Percentiles rank a stretch among this genome's conserved stretches.
These are phyloP conservation scores for Pipra filicauda DNA, from an alignment of 2,113 vertebrate species.

Conservation along the genomic window DNA sequence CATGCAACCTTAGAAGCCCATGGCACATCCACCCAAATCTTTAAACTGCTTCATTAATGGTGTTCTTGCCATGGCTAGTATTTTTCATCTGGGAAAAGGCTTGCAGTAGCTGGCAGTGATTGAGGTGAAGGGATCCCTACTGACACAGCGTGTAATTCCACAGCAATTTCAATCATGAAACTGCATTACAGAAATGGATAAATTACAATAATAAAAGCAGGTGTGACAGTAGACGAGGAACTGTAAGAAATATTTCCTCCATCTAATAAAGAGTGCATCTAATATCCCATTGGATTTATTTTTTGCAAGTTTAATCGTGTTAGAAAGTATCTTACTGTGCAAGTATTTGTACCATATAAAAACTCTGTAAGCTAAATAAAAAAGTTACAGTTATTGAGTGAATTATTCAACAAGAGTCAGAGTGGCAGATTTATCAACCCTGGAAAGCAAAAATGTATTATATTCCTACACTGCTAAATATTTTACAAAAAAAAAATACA, in stretches of 20 bases:
- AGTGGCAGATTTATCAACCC: background rate
- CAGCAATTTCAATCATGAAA: background rate
- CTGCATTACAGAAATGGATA: background rate
- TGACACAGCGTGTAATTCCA: background rate
- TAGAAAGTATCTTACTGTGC: background rate
- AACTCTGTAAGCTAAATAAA: background rate
- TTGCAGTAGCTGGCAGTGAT: background rate
- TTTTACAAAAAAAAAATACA: background rate
- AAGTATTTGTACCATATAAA: slow-evolving; percentile 8
- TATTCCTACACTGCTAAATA: background rate
- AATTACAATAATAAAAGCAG: background rate
- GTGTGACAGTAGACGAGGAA: background rate
- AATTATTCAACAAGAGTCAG: background rate
- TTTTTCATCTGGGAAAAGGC: background rate
- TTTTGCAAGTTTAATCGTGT: background rate
- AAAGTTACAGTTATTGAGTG: background rate
- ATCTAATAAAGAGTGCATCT: background rate
- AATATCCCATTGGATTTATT: background rate
- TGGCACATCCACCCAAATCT: background rate
- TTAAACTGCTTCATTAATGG: background rate
- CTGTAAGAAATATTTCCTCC: background rate
- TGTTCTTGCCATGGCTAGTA: background rate
- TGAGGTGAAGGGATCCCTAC: background rate
- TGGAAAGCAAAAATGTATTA: background rate
- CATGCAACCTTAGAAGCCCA: background rate